Evolutionary conservation across 2,113 vertebrate species (phyloP), one percentile per base, ranked within the genome.

Genomic region (Menura novaehollandiae): DNA sequence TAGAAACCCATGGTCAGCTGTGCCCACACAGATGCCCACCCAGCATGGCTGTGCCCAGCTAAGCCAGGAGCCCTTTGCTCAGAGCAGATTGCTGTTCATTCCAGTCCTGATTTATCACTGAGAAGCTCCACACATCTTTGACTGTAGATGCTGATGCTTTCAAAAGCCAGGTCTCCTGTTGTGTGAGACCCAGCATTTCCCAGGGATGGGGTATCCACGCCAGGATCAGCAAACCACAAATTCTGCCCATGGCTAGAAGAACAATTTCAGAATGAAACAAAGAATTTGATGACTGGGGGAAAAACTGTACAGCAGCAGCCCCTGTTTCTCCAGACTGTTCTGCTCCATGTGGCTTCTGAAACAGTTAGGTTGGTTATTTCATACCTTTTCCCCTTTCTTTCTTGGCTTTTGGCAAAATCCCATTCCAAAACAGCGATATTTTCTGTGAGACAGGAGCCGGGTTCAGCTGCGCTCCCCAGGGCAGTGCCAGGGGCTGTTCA

Each of bases 1-100:
- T 66, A 73, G 59, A 88, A 79, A 16, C 51, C 55, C 0, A 0
- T 43, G 76, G 63, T 71, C 89, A 93, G 89, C 87, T 52, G 62
- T 90, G 71, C 82, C 63, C 59, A 66, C 86, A 86, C 87, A 92
- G 86, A 78, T 96, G 95, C 84, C 91, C 91, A 84, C 41, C 32
- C 95, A 96, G 86, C 93, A 79, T 0, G 22, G 37, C 56, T 49
- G 69, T 59, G 84, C 84, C 73, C 87, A 53, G 68, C 83, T 18
- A 51, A 71, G 80, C 76, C 87, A 92, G 85, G 26, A 87, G 80
- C 71, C 47, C 69, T 89, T 72, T 55, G n/a, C 53, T 53, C 59
- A 44, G n/a, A 76, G 71, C 87, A 96, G 63, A 49, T 1, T 73
- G 78, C 51, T 74, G 43, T 39, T 82, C 85, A 85, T 91, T 41